Base-by-base conservation (phyloP, 2,888 invertebrate species). In the Lasioglossum villosulum region DNA sequence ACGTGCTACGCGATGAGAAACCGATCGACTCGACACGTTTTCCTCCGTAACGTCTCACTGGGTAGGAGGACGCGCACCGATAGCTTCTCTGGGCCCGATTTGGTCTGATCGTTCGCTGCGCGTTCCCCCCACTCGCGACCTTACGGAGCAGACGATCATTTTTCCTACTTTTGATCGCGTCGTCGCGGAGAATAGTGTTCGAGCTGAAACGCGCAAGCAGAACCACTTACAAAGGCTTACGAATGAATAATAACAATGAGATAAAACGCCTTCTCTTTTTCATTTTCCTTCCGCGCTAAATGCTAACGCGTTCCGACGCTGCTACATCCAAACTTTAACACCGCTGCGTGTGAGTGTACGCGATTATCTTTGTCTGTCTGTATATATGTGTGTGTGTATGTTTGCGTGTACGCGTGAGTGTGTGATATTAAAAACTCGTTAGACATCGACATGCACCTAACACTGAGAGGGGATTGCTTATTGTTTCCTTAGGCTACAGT, bases 391-490 rank as follows among this genome's bases (percentile, higher is more conserved):
- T 27, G 59, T 63, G 27, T 30, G 59, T 27, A 12, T 12, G 59
- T 1, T 4, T 16, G 27, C 14, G 16, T 59, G 23, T 59, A 12
- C 12, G 63, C 16, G 30, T 30, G 30, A 16, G 12, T 30, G 66
- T 82, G 82, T 76, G 80, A 86, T 89, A 86, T 87, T 91, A 88
- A 91, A 91, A 90, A 86, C 72, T 86, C 80, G 84, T 88, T 90
- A 90, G 84, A 92, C 93, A 92, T 91, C 87, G 84, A 92, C 93
- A 93, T 93, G 92, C 92, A 92, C 85, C 92, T 92, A 92, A 92
- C 89, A 93, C 92, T 83, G 85, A 90, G 85, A 80, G 86, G 88
- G 88, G 52, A 93, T 90, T 92, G 90, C 88, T 91, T 89, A 89
- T 89, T 85, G 75, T 87, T 90, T 83, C 70, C 84, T 89, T 91